Conservation (phyloP, 2,797 vertebrate genomes). For the Myotis myotis region DNA sequence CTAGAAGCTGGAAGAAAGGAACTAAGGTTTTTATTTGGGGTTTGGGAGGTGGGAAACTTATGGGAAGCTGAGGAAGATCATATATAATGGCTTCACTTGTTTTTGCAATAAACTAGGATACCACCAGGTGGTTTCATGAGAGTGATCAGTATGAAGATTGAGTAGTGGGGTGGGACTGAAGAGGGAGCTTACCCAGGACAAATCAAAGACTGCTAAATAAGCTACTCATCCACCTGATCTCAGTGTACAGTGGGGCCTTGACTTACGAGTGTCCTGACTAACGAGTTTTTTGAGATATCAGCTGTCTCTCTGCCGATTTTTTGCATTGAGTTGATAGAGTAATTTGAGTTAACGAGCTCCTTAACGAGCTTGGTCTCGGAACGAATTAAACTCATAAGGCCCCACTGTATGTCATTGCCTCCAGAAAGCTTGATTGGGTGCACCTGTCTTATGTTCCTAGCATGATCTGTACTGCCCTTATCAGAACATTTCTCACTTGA, state of each 20-base stretch:
- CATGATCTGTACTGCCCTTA: neutral
- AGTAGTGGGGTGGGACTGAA: neutral
- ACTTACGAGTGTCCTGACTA: too few species aligned
- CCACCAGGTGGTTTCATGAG: neutral
- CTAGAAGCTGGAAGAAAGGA: slow-evolving; percentile 32
- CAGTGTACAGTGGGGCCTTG: neutral
- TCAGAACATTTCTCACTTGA: neutral
- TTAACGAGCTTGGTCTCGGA: too few species aligned
- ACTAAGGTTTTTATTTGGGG: neutral
- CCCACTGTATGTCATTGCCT: neutral
- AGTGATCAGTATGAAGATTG: neutral
- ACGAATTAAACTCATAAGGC: too few species aligned
- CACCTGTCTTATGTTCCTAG: neutral
- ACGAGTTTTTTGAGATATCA: too few species aligned
- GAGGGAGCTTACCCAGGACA: slow-evolving; percentile 2
- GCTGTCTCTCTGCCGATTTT: too few species aligned
- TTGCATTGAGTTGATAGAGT: too few species aligned
- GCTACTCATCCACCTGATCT: neutral
- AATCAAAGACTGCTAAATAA: neutral
- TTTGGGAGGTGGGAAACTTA: neutral
- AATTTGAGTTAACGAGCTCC: too few species aligned
- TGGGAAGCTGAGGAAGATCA: neutral
- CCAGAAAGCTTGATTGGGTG: neutral
- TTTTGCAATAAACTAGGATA: neutral
- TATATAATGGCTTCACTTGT: slow-evolving; percentile 22